phyloP scores from a whole-genome alignment of 2,888 invertebrate genomes.

The Eubasilissa splendida region DNA sequence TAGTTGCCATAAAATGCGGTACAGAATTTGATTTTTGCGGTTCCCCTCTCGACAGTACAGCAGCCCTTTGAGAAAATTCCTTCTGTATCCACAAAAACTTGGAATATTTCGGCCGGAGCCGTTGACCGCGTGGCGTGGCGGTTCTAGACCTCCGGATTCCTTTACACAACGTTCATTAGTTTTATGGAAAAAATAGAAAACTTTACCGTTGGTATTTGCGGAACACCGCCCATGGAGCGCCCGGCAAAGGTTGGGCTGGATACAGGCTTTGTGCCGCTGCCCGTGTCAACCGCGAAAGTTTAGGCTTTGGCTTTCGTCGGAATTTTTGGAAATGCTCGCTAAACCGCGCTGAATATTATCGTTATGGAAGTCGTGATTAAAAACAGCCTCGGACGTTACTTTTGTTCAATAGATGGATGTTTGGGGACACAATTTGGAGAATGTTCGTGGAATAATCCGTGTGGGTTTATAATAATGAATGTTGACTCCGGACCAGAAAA shows the following conservation, averaged over 20 bases:
- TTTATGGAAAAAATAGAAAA: conserved; percentile 24
- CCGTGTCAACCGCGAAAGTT: conserved; percentile 29
- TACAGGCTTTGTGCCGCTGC: conserved; percentile 7
- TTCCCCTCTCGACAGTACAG: conserved; percentile 3
- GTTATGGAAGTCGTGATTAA: no score
- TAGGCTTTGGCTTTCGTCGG: not conserved
- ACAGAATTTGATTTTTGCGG: not conserved
- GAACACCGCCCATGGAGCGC: conserved; percentile 29
- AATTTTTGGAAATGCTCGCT: conserved; percentile 1
- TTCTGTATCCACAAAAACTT: conserved; percentile 35
- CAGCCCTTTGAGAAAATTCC: conserved; percentile 37
- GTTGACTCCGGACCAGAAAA: no score
- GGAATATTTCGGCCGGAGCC: conserved; percentile 11
- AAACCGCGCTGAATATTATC: not conserved
- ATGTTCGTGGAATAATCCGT: no score
- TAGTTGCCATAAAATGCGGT: no score
- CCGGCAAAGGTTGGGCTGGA: conserved; percentile 14
- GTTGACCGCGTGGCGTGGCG: conserved; percentile 14
- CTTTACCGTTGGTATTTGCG: conserved; percentile 33
- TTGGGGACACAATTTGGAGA: no score
- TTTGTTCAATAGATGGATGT: no score
- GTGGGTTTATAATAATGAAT: no score
- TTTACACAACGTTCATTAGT: conserved; percentile 25
- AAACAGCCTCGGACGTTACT: no score
- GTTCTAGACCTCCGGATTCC: not conserved